Base-by-base conservation (phyloP, 2,113 vertebrate species). In the Elanus axillaris region DNA sequence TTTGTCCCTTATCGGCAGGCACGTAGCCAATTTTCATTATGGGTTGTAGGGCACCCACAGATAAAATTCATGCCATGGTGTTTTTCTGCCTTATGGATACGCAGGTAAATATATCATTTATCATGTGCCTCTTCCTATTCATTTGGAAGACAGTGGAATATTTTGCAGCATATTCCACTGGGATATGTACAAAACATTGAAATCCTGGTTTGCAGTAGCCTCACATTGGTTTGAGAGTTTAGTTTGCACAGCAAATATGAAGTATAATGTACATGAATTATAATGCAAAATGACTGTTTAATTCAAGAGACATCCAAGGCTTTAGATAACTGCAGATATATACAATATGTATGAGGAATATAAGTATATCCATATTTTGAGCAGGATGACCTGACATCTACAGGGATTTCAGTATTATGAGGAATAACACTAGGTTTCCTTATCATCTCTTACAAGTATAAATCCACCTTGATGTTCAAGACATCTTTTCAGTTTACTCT, bases 291-390 rank as follows among this genome's bases (percentile, higher is more conserved):
- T 1, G 63, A 68, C 89, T 97, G 60, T 67, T 90, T 93, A 95
- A 95, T 96, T 96, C 95, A 95, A 91, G 73, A 93, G 71, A 91
- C 76, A 89, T 55, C 25, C 66, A 94, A 97, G 81, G 81, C 79
- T 73, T 97, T 86, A 82, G 91, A 86, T 93, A 84, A 83, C 79
- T 90, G 78, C 71, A 93, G 84, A 88, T 91, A 73, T 50, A 91
- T 95, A 76, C 71, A 93, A 87, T 95, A 95, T 95, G 80, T 78
- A 95, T 93, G 94, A 95, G 91, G 71, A 95, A 83, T 78, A 36
- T 64, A 96, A 62, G 56, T 62, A 55, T 62, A 86, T 66, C 68
- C 45, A 21, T 68, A 66, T 63, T 90, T 91, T 71, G 40, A 94
- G 50, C 58, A 45, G 63, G 60, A 73, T 48, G 38, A 79, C 83